Evolutionary conservation across 2,797 vertebrate genomes (phyloP).

Genomic region (Smutsia temminckii): DNA sequence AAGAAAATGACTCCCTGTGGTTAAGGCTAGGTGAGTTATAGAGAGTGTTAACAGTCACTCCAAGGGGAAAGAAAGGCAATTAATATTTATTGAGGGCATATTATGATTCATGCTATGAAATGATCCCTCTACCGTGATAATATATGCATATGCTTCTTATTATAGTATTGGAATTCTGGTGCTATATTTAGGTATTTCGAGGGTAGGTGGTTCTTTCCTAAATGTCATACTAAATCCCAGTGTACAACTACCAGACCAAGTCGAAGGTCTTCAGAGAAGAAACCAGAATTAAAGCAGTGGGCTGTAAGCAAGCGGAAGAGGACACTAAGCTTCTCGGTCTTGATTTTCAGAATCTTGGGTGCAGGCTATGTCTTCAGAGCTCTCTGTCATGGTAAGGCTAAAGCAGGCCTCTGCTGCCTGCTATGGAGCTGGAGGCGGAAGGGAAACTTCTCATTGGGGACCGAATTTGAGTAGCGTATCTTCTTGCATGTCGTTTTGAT

Average conservation of each 20-base stretch:
- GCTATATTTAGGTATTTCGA: neutral
- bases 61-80: neutral
- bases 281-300: neutral
- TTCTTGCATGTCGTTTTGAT: constrained; percentile 11
- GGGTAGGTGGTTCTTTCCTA: neutral
- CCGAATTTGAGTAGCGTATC: neutral
- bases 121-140: neutral
- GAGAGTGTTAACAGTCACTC: neutral
- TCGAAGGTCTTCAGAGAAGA: neutral
- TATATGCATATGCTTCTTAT: neutral
- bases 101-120: neutral
- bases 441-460: neutral
- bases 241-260: neutral
- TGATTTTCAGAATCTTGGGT: neutral
- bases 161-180: neutral
- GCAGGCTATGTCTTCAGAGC: neutral
- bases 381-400: neutral
- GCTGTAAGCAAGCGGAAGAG: neutral
- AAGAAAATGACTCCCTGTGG: neutral
- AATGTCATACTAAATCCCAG: neutral
- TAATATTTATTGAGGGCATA: neutral
- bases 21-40: neutral
- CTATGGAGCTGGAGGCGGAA: neutral
- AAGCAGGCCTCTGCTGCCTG: neutral
- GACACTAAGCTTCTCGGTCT: neutral